These are phyloP conservation scores for Pithys albifrons DNA, from an alignment of 2,113 vertebrate genomes.

Conservation along the genomic window DNA sequence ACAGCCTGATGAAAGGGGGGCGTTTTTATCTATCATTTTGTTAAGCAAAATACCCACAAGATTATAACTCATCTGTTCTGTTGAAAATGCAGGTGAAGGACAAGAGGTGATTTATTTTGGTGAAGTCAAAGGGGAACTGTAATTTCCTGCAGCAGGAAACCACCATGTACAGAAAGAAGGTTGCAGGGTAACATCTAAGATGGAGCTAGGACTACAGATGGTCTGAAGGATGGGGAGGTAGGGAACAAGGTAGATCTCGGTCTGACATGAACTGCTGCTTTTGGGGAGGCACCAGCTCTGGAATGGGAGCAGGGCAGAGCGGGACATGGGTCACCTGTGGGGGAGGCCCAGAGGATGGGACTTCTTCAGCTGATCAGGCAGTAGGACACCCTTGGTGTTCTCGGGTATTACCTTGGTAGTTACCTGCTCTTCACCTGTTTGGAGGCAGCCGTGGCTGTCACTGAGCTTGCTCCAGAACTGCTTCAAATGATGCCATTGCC, in stretches of 20 bases:
- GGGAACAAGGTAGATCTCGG: not conserved
- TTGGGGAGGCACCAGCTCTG: not conserved
- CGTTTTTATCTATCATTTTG: not conserved
- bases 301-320: not conserved
- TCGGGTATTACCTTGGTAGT: too few species aligned
- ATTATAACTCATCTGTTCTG: not conserved
- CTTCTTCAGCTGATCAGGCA: not conserved
- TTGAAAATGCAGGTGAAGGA: not conserved
- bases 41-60: not conserved
- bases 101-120: not conserved
- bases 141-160: slow-evolving; percentile 11
- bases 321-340: not conserved
- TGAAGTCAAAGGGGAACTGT: not conserved
- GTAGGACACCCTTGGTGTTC: not conserved
- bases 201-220: fast-evolving
- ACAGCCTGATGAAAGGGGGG: not conserved
- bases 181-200: not conserved
- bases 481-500: not conserved
- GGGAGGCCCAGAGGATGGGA: not conserved
- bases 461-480: not conserved
- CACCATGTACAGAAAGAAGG: not conserved
- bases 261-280: not conserved
- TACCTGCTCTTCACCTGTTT: fast-evolving
- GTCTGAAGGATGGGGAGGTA: not conserved
- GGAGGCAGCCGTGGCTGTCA: not conserved